These are phyloP conservation scores for Gambusia holbrooki DNA, from an alignment of 2,113 vertebrate genomes.

Conservation along the genomic window DNA sequence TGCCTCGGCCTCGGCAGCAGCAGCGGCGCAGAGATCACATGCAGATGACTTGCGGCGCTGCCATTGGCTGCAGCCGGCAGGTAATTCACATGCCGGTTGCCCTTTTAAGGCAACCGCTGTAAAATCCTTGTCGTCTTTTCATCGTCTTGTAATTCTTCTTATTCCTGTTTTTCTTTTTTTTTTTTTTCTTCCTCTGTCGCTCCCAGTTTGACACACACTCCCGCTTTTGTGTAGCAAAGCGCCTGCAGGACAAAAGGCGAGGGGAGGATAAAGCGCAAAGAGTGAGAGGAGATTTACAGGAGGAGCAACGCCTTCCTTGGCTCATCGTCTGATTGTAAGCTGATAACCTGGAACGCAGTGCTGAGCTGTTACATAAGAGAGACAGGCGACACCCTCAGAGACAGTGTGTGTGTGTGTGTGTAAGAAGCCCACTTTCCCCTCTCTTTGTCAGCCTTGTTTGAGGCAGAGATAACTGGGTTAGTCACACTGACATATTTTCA, in stretches of 20 bases:
- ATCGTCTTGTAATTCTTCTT: background rate
- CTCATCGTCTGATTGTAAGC: slow-evolving; percentile 57
- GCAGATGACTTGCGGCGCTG: slow-evolving; percentile 11
- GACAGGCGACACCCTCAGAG: slow-evolving; percentile 43
- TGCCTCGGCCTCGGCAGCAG: background rate
- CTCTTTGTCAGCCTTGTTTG: slow-evolving; percentile 20
- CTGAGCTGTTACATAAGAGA: slow-evolving; percentile 67
- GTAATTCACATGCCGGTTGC: slow-evolving; percentile 45
- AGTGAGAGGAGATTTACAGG: too few relatives aligned
- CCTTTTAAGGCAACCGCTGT: slow-evolving; percentile 53
- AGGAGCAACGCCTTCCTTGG: too few relatives aligned
- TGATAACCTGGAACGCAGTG: slow-evolving; percentile 54
- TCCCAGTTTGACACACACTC: too few relatives aligned
- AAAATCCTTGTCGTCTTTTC: background rate
- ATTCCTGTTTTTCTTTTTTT: background rate
- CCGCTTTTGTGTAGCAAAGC: too few relatives aligned
- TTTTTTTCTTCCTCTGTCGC: background rate
- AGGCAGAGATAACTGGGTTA: slow-evolving; percentile 49
- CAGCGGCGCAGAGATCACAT: slow-evolving; percentile 18
- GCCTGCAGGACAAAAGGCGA: background rate
- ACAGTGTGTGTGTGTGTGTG: background rate
- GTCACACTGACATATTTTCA: slow-evolving; percentile 30
- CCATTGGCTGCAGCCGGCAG: slow-evolving; percentile 54
- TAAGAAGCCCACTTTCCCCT: slow-evolving; percentile 6
- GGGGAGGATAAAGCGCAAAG: too few relatives aligned